Conservation (phyloP, 2,888 invertebrate genomes). For the Oeneis ivallda region DNA sequence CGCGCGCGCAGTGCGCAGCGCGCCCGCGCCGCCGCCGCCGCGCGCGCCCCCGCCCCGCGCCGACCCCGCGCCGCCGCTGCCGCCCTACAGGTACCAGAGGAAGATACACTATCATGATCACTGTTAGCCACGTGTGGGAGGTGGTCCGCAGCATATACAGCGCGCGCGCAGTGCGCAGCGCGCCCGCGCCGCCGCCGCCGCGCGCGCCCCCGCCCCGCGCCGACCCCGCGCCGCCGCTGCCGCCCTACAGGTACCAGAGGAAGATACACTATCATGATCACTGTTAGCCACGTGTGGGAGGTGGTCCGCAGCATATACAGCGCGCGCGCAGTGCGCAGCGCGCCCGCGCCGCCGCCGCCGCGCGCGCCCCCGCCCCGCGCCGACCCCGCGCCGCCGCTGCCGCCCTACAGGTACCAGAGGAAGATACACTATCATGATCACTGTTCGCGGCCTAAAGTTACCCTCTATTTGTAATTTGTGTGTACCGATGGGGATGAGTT, state of each 20-base stretch:
- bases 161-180: conserved; percentile 46
- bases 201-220: conserved; percentile 47
- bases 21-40: conserved; percentile 48
- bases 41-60: conserved; percentile 47
- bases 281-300: conserved; percentile 72
- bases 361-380: conserved; percentile 47
- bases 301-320: conserved; percentile 59
- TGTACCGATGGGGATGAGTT: too few species aligned
- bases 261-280: too few species aligned
- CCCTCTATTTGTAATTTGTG: too few species aligned
- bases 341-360: conserved; percentile 48
- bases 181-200: conserved; percentile 48
- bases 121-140: conserved; percentile 72
- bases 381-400: conserved; percentile 47
- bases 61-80: conserved; percentile 47
- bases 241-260: conserved; percentile 42
- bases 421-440: too few species aligned
- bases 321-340: conserved; percentile 46
- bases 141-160: conserved; percentile 59
- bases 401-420: conserved; percentile 42
- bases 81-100: conserved; percentile 42
- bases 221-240: conserved; percentile 47
- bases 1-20: conserved; percentile 46
- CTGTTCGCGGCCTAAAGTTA: too few species aligned
- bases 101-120: too few species aligned